phyloP scores from a whole-genome alignment of 2,113 vertebrate genomes.

The Petaurus breviceps region DNA sequence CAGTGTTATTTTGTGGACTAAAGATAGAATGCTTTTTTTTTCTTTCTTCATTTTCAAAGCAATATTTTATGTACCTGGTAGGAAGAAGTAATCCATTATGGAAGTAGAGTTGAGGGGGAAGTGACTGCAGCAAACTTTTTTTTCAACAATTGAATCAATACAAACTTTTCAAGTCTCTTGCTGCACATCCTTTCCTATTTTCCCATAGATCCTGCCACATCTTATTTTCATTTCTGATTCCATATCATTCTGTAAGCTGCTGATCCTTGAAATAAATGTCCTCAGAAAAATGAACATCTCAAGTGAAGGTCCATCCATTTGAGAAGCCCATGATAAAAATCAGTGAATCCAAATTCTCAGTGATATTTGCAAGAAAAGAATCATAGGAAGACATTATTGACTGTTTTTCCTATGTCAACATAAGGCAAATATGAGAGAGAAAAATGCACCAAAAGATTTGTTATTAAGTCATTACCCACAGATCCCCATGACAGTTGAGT shows the following conservation, averaged over 20 bases:
- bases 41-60: background rate
- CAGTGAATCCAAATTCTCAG: background rate
- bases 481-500: slow-evolving; percentile 35
- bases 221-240: background rate
- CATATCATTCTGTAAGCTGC: background rate
- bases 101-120: background rate
- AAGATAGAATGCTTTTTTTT: background rate
- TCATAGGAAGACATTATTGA: slow-evolving; percentile 36
- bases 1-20: background rate
- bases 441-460: slow-evolving; percentile 33
- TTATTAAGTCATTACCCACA: slow-evolving; percentile 35
- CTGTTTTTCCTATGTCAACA: slow-evolving; percentile 48
- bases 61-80: background rate
- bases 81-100: background rate
- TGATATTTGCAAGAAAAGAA: slow-evolving; percentile 55
- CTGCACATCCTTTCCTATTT: background rate
- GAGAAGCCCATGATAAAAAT: slow-evolving; percentile 20
- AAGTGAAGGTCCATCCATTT: background rate
- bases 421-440: slow-evolving; percentile 58
- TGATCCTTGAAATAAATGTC: slow-evolving; percentile 55
- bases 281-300: slow-evolving; percentile 40
- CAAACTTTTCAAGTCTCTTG: fast-evolving
- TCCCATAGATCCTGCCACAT: background rate
- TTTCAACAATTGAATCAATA: fast-evolving
- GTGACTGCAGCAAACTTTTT: fast-evolving